A percentile compares a stretch with the other conserved stretches of the same genome.
Evolutionary conservation across 2,888 invertebrate genomes (phyloP).

Genomic region (Melanotus villosus): DNA sequence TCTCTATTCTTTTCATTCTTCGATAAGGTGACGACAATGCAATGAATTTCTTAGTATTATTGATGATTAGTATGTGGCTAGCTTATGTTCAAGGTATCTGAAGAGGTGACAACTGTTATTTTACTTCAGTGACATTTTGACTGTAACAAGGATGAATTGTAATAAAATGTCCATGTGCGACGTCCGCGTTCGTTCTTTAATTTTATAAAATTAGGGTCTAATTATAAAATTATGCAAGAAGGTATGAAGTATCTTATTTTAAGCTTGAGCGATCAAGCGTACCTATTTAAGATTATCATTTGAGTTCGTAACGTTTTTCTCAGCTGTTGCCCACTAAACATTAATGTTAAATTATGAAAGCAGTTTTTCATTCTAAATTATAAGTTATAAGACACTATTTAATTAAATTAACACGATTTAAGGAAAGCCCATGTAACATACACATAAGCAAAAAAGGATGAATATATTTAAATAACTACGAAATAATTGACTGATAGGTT

Average conservation of each 20-base stretch:
- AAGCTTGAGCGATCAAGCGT: constrained; percentile 19
- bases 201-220: too few relatives aligned
- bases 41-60: too few relatives aligned
- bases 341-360: constrained; percentile 14
- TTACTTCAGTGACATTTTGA: too few relatives aligned
- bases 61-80: too few relatives aligned
- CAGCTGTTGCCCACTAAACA: constrained; percentile 24
- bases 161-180: too few relatives aligned
- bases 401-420: constrained; percentile 31
- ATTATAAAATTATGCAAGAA: constrained; percentile 26
- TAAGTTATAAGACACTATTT: constrained; percentile 13
- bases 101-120: too few relatives aligned
- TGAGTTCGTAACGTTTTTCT: constrained; percentile 28
- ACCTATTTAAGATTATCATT: constrained; percentile 27
- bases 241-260: constrained; percentile 11
- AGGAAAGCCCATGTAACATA: background rate
- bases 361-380: constrained; percentile 25
- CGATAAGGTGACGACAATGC: too few relatives aligned
- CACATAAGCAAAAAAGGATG: background rate
- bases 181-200: too few relatives aligned
- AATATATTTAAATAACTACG: constrained; percentile 21
- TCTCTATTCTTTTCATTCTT: too few relatives aligned
- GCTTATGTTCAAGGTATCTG: too few relatives aligned
- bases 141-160: too few relatives aligned
- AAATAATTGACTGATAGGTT: constrained; percentile 34